Evolutionary conservation across 2,888 invertebrate species (phyloP).

Genomic region (Dynastes tityus): DNA sequence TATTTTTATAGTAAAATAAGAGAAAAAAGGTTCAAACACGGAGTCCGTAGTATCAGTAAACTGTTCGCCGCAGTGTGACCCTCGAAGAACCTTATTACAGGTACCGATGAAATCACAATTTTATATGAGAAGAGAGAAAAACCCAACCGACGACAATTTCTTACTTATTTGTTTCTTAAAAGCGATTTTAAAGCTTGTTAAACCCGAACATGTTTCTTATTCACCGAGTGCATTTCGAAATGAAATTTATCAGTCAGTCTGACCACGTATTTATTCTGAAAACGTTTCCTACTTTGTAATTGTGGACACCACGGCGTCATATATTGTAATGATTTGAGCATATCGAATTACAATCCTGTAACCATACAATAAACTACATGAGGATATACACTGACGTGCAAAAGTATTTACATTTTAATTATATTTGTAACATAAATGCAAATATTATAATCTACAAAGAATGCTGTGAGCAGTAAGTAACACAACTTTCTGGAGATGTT

Average conservation of each 20-base stretch:
- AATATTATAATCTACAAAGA: too few relatives aligned
- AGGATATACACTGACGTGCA: too few relatives aligned
- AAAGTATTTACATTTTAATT: too few relatives aligned
- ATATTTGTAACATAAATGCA: too few relatives aligned
- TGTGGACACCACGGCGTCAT: slow-evolving; percentile 40
- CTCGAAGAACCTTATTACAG: background rate
- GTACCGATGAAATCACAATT: background rate
- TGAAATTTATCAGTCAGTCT: slow-evolving; percentile 31
- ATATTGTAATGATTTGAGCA: slow-evolving; percentile 41
- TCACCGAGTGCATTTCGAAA: slow-evolving; percentile 13
- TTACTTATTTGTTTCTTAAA: slow-evolving; percentile 13
- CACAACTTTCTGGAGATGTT: too few relatives aligned
- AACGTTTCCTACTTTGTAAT: slow-evolving; percentile 37
- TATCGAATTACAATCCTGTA: slow-evolving; percentile 25
- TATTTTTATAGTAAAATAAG: slow-evolving; percentile 26
- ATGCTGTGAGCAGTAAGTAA: too few relatives aligned
- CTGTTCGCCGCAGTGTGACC: too few relatives aligned
- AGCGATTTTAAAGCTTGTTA: slow-evolving; percentile 29
- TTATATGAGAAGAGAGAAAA: slow-evolving; percentile 8
- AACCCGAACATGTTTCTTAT: slow-evolving; percentile 14
- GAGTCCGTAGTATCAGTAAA: background rate
- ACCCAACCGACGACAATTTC: slow-evolving; percentile 5
- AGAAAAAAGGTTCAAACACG: slow-evolving; percentile 16
- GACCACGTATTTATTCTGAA: slow-evolving; percentile 42
- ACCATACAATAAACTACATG: slow-evolving; percentile 11